Percentiles rank a stretch among this genome's conserved stretches.
Conservation (phyloP, 2,888 invertebrate species). For the Agrotis ipsilon region DNA sequence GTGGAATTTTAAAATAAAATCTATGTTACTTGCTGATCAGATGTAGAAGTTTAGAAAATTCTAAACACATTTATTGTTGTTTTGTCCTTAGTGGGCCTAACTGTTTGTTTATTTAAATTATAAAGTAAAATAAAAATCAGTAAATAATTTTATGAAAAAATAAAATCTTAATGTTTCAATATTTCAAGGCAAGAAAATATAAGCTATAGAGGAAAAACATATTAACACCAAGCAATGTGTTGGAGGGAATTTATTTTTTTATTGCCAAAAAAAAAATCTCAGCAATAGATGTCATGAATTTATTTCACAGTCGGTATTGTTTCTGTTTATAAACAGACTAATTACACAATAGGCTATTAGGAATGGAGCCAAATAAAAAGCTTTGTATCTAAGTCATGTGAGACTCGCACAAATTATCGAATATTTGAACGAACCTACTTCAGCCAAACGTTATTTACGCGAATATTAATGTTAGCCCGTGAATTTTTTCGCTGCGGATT, state of each 20-base stretch:
- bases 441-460: slow-evolving; percentile 5
- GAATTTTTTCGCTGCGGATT: slow-evolving; percentile 2
- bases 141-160: too few species aligned
- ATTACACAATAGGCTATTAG: slow-evolving; percentile 65
- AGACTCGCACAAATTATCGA: slow-evolving; percentile 22
- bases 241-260: not conserved
- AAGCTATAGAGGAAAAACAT: not conserved
- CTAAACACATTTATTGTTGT: too few species aligned
- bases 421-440: slow-evolving; percentile 23
- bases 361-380: slow-evolving; percentile 61
- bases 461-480: slow-evolving; percentile 2
- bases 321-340: slow-evolving; percentile 53
- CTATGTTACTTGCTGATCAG: too few species aligned
- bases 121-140: too few species aligned
- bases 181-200: slow-evolving; percentile 2
- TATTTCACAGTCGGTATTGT: slow-evolving; percentile 36
- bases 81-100: too few species aligned
- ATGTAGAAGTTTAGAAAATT: too few species aligned
- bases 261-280: slow-evolving; percentile 5
- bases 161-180: not conserved
- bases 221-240: not conserved
- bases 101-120: too few species aligned
- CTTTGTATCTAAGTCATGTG: slow-evolving; percentile 35
- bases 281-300: slow-evolving; percentile 20
- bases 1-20: too few species aligned